These are phyloP conservation scores for Cerastoderma edule DNA, from an alignment of 2,888 invertebrate species.

Conservation along the genomic window DNA sequence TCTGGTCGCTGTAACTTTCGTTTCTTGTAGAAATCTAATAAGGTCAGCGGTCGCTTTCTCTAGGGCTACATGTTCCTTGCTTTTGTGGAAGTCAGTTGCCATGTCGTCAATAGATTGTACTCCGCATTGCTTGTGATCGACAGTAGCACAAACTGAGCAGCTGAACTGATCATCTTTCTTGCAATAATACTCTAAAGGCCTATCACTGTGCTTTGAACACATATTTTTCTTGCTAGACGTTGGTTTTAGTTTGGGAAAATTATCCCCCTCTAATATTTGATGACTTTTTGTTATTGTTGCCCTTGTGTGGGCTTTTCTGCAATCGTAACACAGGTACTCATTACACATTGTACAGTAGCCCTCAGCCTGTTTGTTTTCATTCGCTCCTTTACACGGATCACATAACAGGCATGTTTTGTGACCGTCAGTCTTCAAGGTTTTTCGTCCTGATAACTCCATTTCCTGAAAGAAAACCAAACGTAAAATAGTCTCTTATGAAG, in stretches of 20 bases:
- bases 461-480: too few relatives aligned
- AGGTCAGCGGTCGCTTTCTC: neutral
- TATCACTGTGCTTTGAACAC: neutral
- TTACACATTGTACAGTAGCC: slow-evolving; percentile 1
- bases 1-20: neutral
- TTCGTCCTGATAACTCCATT: too few relatives aligned
- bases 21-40: neutral
- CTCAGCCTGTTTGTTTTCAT: neutral
- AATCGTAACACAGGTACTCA: slow-evolving; percentile 3
- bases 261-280: neutral
- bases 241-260: neutral
- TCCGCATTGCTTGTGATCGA: neutral
- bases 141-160: neutral
- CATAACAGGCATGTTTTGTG: neutral
- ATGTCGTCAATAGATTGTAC: neutral
- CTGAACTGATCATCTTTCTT: neutral
- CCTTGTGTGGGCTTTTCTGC: neutral
- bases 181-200: neutral
- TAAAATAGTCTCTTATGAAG: too few relatives aligned
- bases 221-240: neutral
- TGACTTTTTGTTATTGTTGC: neutral
- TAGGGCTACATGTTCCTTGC: neutral
- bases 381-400: neutral
- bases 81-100: neutral
- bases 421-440: too few relatives aligned